Percentiles rank a stretch among this genome's conserved stretches.
Conservation (phyloP, 1,140 invertebrate genomes). For the Pararge aegeria region DNA sequence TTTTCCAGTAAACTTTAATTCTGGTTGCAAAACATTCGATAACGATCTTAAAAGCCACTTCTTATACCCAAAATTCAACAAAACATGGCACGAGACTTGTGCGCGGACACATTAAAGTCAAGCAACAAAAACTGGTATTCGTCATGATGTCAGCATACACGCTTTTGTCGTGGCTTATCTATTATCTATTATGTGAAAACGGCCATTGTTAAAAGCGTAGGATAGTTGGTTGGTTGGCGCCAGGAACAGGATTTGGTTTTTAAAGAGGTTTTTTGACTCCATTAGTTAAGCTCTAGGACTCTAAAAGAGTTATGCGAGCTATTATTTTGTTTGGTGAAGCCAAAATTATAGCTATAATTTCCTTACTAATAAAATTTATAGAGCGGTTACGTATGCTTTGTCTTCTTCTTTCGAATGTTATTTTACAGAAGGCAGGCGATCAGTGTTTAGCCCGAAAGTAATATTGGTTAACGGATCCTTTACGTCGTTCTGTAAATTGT, state of each 20-base stretch:
- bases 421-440: too few relatives aligned
- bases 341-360: too few relatives aligned
- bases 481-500: too few relatives aligned
- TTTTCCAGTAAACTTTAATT: slow-evolving; percentile 11
- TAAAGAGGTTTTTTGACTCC: slow-evolving; percentile 14
- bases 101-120: slow-evolving; percentile 21
- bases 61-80: slow-evolving; percentile 17
- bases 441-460: too few relatives aligned
- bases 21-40: slow-evolving; percentile 20
- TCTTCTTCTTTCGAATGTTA: too few relatives aligned
- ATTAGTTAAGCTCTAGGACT: slow-evolving; percentile 16
- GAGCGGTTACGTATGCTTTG: too few relatives aligned
- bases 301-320: too few relatives aligned
- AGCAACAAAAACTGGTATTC: slow-evolving; percentile 37
- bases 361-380: too few relatives aligned
- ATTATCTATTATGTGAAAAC: slow-evolving; percentile 42
- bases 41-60: slow-evolving; percentile 28
- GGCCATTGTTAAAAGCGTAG: slow-evolving; percentile 39
- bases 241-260: slow-evolving; percentile 21
- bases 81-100: slow-evolving; percentile 32
- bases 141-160: slow-evolving; percentile 34
- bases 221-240: slow-evolving; percentile 33
- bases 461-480: too few relatives aligned
- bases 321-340: too few relatives aligned
- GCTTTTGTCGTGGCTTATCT: slow-evolving; percentile 34